A percentile compares a stretch with the other conserved stretches of the same genome.
These are phyloP conservation scores for Hyppa rectilinea DNA, from an alignment of 2,888 invertebrate species.

Conservation along the genomic window DNA sequence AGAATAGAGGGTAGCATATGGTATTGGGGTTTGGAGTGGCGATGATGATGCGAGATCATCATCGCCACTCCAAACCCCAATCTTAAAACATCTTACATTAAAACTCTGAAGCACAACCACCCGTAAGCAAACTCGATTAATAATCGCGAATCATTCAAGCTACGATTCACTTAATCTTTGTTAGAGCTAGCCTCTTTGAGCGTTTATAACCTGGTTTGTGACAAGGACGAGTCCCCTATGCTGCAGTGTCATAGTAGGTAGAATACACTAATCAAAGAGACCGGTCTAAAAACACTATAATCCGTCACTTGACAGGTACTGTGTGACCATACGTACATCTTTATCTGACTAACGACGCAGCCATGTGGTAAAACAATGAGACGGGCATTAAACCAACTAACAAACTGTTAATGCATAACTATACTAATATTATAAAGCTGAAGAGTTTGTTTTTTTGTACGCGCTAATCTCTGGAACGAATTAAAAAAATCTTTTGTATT, in stretches of 20 bases:
- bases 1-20: too few relatives aligned
- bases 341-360: slow-evolving; percentile 3
- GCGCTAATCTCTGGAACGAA: too few relatives aligned
- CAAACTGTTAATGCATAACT: background rate
- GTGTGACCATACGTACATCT: slow-evolving; percentile 25
- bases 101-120: slow-evolving; percentile 1
- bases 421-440: too few relatives aligned
- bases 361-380: slow-evolving; percentile 15
- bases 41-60: too few relatives aligned
- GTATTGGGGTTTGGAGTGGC: too few relatives aligned
- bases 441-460: too few relatives aligned
- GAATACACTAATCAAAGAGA: slow-evolving; percentile 54
- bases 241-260: slow-evolving; percentile 15
- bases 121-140: background rate
- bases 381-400: background rate
- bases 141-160: slow-evolving; percentile 10
- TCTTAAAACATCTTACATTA: background rate
- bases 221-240: slow-evolving; percentile 18
- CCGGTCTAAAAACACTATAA: slow-evolving; percentile 26
- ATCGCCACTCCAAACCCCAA: background rate
- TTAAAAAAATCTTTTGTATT: too few relatives aligned
- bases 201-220: slow-evolving; percentile 36
- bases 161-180: slow-evolving; percentile 23
- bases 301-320: slow-evolving; percentile 17
- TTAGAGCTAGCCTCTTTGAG: slow-evolving; percentile 13